Percentiles rank a stretch among this genome's conserved stretches.
phyloP scores from a whole-genome alignment of 1,140 invertebrate genomes.

The Telenomus remus region DNA sequence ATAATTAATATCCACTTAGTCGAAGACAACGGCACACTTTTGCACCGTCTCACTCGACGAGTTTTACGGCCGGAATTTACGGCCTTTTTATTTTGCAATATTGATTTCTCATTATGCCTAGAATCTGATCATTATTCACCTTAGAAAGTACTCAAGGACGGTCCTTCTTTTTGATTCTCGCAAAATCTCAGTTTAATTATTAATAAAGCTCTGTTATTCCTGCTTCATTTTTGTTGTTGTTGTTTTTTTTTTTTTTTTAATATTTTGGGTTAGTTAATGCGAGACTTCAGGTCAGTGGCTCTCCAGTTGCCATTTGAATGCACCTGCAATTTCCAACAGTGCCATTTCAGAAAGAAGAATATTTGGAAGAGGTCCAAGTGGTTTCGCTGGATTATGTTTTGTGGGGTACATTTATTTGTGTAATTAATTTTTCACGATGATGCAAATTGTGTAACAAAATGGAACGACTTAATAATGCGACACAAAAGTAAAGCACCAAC shows the following conservation, averaged over 20 bases:
- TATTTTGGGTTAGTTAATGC: neutral
- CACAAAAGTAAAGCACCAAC: conserved; percentile 11
- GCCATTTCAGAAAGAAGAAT: conserved; percentile 56
- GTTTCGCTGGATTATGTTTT: too few relatives aligned
- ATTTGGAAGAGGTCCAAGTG: conserved; percentile 41
- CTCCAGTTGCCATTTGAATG: conserved; percentile 36
- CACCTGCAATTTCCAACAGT: conserved; percentile 51
- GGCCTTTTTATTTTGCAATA: conserved; percentile 15
- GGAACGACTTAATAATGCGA: too few relatives aligned
- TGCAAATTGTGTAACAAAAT: too few relatives aligned
- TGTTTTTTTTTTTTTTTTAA: too few relatives aligned
- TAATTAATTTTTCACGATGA: too few relatives aligned
- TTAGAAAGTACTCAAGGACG: conserved; percentile 17
- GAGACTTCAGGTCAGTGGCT: conserved; percentile 33
- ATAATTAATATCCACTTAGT: conserved; percentile 24
- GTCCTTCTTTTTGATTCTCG: too few relatives aligned
- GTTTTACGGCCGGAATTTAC: conserved; percentile 21
- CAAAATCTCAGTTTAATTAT: too few relatives aligned
- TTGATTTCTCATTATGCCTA: conserved; percentile 19
- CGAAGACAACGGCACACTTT: conserved; percentile 38
- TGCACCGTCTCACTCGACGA: neutral
- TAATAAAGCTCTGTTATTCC: too few relatives aligned
- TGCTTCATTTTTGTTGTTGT: too few relatives aligned
- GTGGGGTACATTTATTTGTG: too few relatives aligned
- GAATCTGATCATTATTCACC: conserved; percentile 25